Evolutionary conservation across 2,113 vertebrate species (phyloP).

Genomic region (Actenoides lindsayi): DNA sequence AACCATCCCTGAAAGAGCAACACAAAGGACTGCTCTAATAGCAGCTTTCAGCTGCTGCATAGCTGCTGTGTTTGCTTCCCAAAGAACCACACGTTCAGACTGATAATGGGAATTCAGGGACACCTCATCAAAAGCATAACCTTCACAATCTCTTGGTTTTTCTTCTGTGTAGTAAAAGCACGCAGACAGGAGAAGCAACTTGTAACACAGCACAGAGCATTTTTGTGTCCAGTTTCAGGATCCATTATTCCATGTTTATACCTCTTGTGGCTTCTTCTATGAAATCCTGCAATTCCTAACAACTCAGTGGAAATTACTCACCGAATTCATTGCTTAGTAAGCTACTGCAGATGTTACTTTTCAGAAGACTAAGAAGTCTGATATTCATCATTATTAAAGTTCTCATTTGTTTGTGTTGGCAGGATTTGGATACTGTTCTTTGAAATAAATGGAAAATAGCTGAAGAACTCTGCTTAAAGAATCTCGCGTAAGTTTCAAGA

Average conservation of each 20-base stretch:
- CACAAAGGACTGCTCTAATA: not conserved
- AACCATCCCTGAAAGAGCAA: not conserved
- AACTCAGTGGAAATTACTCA: not conserved
- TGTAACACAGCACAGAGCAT: not conserved
- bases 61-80: not conserved
- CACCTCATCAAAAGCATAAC: not conserved
- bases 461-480: not conserved
- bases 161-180: not conserved
- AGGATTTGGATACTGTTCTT: not conserved
- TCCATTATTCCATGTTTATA: not conserved
- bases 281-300: not conserved
- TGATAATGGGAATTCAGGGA: not conserved
- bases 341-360: not conserved
- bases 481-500: not conserved
- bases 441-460: not conserved
- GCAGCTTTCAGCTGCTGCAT: not conserved
- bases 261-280: not conserved
- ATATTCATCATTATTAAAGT: not conserved
- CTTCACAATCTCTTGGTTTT: not conserved
- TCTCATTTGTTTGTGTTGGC: constrained; percentile 16
- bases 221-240: not conserved
- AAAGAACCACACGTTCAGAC: not conserved
- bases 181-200: not conserved
- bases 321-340: not conserved
- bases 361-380: not conserved